phyloP scores from a whole-genome alignment of 2,113 vertebrate genomes.

The Mormyrus lacerda region DNA sequence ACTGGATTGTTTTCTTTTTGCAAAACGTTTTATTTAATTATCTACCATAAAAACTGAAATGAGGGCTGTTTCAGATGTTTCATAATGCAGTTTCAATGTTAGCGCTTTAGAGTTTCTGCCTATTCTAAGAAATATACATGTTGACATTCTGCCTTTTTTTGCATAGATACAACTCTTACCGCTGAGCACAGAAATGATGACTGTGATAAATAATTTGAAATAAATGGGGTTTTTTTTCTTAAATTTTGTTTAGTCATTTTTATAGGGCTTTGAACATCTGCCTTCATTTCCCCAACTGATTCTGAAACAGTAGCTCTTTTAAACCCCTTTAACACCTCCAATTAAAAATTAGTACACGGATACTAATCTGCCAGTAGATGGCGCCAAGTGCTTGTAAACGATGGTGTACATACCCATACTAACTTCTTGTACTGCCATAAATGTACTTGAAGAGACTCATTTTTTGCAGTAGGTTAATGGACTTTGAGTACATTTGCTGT shows the following conservation, averaged over 20 bases:
- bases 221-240: not conserved
- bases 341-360: not conserved
- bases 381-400: not conserved
- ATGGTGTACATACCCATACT: not conserved
- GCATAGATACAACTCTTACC: not conserved
- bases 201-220: not conserved
- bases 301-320: not conserved
- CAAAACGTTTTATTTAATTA: not conserved
- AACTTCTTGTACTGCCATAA: not conserved
- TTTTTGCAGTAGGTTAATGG: not conserved
- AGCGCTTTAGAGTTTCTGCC: not conserved
- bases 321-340: not conserved
- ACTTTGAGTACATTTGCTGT: not conserved
- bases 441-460: not conserved
- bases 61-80: not conserved
- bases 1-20: not conserved
- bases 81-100: not conserved
- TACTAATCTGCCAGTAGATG: not conserved
- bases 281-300: not conserved
- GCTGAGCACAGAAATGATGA: not conserved
- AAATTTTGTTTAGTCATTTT: not conserved
- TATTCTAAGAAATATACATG: not conserved
- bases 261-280: not conserved
- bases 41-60: not conserved
- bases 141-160: not conserved